These are phyloP conservation scores for Aporophyla nigra DNA, from an alignment of 2,888 invertebrate species.

Conservation along the genomic window DNA sequence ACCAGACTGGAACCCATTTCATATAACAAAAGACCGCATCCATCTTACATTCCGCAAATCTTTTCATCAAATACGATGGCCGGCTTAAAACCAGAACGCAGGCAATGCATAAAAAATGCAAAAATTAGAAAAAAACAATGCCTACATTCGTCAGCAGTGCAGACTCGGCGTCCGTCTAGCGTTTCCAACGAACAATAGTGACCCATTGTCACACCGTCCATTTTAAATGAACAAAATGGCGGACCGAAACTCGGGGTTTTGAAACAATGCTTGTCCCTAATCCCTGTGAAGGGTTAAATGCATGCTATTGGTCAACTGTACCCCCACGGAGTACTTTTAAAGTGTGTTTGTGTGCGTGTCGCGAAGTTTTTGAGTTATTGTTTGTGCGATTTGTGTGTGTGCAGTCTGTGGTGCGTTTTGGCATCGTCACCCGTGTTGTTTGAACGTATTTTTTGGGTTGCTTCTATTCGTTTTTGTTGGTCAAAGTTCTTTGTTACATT, in stretches of 20 bases:
- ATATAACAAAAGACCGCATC: constrained; percentile 37
- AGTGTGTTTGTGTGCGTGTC: constrained; percentile 51
- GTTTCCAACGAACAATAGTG: constrained; percentile 84
- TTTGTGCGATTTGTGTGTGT: constrained; percentile 61
- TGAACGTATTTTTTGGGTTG: constrained; percentile 7
- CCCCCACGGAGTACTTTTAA: constrained; percentile 74
- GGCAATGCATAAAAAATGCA: constrained; percentile 74
- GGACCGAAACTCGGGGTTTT: constrained; percentile 82
- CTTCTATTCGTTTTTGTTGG: neutral
- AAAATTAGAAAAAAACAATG: constrained; percentile 87
- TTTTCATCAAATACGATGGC: constrained; percentile 53
- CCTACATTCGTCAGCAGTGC: constrained; percentile 81
- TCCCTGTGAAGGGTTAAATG: constrained; percentile 88
- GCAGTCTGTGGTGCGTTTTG: constrained; percentile 42
- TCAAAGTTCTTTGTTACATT: neutral
- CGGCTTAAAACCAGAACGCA: constrained; percentile 55
- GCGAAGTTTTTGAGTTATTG: constrained; percentile 66
- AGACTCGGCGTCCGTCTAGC: constrained; percentile 80
- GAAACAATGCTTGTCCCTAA: constrained; percentile 88
- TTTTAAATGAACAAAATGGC: constrained; percentile 91
- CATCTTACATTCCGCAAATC: constrained; percentile 53
- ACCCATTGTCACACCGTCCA: constrained; percentile 89
- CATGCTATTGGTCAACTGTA: constrained; percentile 89
- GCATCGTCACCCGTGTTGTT: constrained; percentile 25
- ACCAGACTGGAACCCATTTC: constrained; percentile 33